These are phyloP conservation scores for Sinonovacula constricta DNA, from an alignment of 1,140 invertebrate species.

Conservation along the genomic window DNA sequence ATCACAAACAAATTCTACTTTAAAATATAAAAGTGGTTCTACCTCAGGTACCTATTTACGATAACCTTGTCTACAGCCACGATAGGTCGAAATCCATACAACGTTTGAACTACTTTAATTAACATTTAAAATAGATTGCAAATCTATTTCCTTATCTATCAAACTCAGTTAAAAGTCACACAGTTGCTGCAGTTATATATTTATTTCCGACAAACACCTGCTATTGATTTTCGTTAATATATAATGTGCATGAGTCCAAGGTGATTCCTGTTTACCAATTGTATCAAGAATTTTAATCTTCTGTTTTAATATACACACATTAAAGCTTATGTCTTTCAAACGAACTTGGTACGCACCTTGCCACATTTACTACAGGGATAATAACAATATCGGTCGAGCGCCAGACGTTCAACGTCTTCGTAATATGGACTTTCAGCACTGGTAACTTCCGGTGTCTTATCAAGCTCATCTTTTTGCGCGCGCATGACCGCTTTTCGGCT, in stretches of 20 bases:
- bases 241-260: background rate
- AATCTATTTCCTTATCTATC: too few species aligned
- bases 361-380: constrained; percentile 42
- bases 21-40: too few species aligned
- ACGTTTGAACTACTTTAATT: too few species aligned
- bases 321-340: background rate
- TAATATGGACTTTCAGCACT: constrained; percentile 14
- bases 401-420: constrained; percentile 17
- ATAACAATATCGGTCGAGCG: constrained; percentile 40
- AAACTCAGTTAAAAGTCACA: background rate
- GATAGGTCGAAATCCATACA: too few species aligned
- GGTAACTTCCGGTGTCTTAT: constrained; percentile 9
- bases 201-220: too few species aligned
- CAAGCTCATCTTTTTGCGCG: constrained; percentile 16
- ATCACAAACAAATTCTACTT: too few species aligned
- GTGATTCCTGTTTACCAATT: background rate
- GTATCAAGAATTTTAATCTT: too few species aligned
- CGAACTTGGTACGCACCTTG: constrained; percentile 7
- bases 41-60: too few species aligned
- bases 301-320: too few species aligned
- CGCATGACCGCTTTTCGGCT: constrained; percentile 28
- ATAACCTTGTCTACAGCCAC: too few species aligned
- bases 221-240: background rate
- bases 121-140: too few species aligned
- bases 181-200: background rate